Evolutionary conservation across 2,888 invertebrate genomes (phyloP), one percentile per base, ranked within the genome.

Genomic region (Hanleya hanleyi): DNA sequence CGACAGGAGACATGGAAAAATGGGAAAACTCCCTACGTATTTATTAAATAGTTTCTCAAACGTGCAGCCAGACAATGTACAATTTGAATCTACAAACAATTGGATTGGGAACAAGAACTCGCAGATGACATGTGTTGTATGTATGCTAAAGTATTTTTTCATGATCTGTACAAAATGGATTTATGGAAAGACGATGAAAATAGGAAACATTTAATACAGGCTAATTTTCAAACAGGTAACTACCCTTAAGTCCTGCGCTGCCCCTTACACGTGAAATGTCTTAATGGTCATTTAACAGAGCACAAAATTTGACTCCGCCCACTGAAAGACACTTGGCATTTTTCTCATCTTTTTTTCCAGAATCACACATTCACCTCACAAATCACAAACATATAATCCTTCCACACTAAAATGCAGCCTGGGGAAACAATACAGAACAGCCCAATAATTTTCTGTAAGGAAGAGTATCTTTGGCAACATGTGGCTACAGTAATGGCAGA

Each of bases 61-160:
- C 47, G 22, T 26, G 35, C 7, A 67, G 50, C 26, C n/a, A 18
- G 22, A 33, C 32, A 67, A 67, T 32, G 18, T 5, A 41, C 41
- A 37, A 47, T n/a, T 49, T 26, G 66, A 51, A 36, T 64, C 47
- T 49, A 32, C 49, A 67, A 50, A 67, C 49, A 36, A 35, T 68
- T 62, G 41, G 37, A 64, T 41, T 71, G 66, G 18, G 29, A 70
- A 64, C 57, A 57, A 57, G 57, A 57, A 57, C 57, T 41, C 29
- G 57, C 57, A 57, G 57, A 57, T 32, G 32, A 29, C 15, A 57
- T 57, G 57, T 57, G 57, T 57, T 57, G 29, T 32, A 57, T 26
- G 22, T 57, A 57, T 29, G 57, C n/a, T n/a, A n/a, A n/a, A n/a
- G n/a, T n/a, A 57, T 57, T 57, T 57, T 57, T 57, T 57, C 15